Conservation (phyloP, 2,113 vertebrate species). For the Ceyx cyanopectus region DNA sequence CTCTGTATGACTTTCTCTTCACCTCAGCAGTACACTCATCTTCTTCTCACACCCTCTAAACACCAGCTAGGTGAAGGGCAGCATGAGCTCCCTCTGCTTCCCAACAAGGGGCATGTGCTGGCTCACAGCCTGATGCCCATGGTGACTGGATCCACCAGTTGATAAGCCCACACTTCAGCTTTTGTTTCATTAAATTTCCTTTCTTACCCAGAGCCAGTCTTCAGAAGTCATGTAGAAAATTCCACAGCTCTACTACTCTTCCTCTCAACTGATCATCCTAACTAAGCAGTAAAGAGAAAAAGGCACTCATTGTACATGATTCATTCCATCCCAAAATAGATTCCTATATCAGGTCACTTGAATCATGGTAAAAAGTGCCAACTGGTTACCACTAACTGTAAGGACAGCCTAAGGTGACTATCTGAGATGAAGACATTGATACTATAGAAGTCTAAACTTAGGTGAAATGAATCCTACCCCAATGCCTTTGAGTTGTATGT, state of each 20-base stretch:
- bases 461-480: conserved; percentile 30
- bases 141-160: background rate
- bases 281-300: background rate
- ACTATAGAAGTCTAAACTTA: conserved; percentile 31
- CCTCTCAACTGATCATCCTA: background rate
- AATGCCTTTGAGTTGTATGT: background rate
- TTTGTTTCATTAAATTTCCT: background rate
- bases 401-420: conserved; percentile 18
- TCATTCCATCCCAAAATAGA: conserved; percentile 34
- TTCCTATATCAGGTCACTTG: conserved; percentile 17
- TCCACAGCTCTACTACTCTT: background rate
- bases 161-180: background rate
- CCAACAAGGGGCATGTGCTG: background rate
- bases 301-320: background rate
- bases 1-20: background rate
- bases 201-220: rapidly evolving
- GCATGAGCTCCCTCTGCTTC: background rate
- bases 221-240: background rate
- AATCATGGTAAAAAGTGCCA: conserved; percentile 13
- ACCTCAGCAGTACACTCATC: background rate
- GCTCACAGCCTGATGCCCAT: background rate
- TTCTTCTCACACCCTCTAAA: background rate
- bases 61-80: background rate
- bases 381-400: conserved; percentile 17
- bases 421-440: conserved; percentile 8